Evolutionary conservation across 2,888 invertebrate genomes (phyloP), one percentile per base, ranked within the genome.

Genomic region (Halictus ligatus): DNA sequence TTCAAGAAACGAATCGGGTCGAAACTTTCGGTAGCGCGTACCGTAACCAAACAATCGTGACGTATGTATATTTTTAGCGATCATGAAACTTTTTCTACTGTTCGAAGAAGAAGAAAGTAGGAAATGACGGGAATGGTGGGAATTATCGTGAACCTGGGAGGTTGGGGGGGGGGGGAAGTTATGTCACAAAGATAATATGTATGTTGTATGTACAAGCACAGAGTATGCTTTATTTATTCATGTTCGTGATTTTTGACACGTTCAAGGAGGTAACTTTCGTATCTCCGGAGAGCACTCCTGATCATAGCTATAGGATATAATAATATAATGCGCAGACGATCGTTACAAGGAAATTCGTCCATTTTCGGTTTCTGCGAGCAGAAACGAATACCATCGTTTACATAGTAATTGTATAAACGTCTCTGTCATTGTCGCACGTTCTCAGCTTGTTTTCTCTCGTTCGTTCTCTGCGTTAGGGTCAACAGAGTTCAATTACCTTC

Each of bases 401-500:
- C 76, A 69, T 80, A 67, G 18, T 46, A n/a, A 74, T 64, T 64
- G 64, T 18, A 64, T 2, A 10, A 78, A 84, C 71, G 75, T 64
- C 64, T 81, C 78, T 78, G 40, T 84, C 84, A 72, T 72, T 80
- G 76, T 84, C 84, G 81, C 81, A 74, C 85, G 84, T 80, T 83
- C 73, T 72, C 81, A 73, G 78, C 78, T 64, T 69, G 64, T 81
- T 74, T 73, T 78, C 84, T 81, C 85, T 84, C 84, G 76, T 88
- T 88, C 84, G 87, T 90, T 89, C 86, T 81, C 87, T 87, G 88
- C 89, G 91, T 92, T 92, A 91, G 91, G 92, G 92, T 93, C 91
- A 93, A 92, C 86, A 82, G 89, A 91, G 93, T 91, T 92, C 91
- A 93, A 92, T 92, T 92, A 91, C 91, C 92, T 91, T 89, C 88